Evolutionary conservation across 2,113 vertebrate genomes (phyloP).

Genomic region (Lycaon pictus): DNA sequence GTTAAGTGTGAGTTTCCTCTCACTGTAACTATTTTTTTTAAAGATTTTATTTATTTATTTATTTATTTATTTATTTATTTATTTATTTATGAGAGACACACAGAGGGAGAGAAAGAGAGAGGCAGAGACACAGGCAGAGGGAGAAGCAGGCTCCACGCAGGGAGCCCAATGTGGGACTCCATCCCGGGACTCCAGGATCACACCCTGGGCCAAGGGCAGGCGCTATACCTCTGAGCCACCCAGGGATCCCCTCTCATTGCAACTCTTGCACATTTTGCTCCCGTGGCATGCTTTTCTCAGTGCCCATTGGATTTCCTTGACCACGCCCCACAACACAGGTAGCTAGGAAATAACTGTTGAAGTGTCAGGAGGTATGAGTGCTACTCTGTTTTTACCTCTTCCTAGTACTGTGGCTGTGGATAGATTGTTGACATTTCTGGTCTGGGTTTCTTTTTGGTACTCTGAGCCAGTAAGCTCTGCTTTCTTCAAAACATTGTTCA

Average conservation of each 20-base stretch:
- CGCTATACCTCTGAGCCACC: too few relatives aligned
- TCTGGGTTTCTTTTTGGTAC: background rate
- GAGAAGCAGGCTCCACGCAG: too few relatives aligned
- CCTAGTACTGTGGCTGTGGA: background rate
- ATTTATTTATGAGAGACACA: too few relatives aligned
- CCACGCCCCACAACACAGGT: background rate
- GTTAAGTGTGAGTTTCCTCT: background rate
- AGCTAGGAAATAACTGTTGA: background rate
- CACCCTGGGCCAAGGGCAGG: too few relatives aligned
- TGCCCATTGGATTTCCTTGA: background rate
- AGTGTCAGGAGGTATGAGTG: background rate
- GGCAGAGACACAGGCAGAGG: too few relatives aligned
- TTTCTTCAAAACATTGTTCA: background rate
- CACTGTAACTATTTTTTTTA: too few relatives aligned
- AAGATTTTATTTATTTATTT: too few relatives aligned
- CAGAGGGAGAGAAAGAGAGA: too few relatives aligned
- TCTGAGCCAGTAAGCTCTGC: background rate
- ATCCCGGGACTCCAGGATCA: too few relatives aligned
- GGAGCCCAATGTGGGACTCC: too few relatives aligned
- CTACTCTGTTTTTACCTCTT: background rate
- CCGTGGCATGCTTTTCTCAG: background rate
- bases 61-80: too few relatives aligned
- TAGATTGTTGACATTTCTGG: conserved; percentile 2
- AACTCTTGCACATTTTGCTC: background rate
- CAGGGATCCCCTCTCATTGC: background rate